These are phyloP conservation scores for Eristalis tenax DNA, from an alignment of 2,888 invertebrate genomes.

Conservation along the genomic window DNA sequence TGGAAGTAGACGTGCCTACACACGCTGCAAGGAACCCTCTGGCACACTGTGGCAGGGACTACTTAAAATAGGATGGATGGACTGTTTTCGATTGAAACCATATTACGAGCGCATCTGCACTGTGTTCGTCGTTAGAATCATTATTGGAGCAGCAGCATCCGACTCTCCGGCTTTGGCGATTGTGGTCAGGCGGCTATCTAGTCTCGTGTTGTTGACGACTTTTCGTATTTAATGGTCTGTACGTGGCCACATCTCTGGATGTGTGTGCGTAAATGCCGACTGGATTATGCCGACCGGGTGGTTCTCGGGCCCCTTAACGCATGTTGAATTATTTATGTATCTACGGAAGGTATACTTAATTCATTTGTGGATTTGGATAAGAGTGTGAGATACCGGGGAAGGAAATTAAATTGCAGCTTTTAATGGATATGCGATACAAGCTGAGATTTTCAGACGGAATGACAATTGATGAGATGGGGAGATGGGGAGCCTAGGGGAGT, in stretches of 20 bases:
- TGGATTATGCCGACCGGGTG: constrained; percentile 39
- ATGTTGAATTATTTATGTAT: constrained; percentile 52
- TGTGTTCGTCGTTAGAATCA: constrained; percentile 47
- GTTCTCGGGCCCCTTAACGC: constrained; percentile 16
- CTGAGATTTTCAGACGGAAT: neutral
- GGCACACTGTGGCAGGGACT: neutral
- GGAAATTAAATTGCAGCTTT: constrained; percentile 22
- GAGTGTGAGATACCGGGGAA: neutral
- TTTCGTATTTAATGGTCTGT: constrained; percentile 48
- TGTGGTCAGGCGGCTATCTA: constrained; percentile 11
- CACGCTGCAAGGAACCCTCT: constrained; percentile 14
- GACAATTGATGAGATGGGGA: neutral
- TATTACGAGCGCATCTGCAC: constrained; percentile 13
- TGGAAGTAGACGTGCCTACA: neutral
- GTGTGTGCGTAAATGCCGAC: constrained; percentile 26
- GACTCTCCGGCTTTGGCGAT: constrained; percentile 31
- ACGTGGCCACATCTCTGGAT: constrained; percentile 39
- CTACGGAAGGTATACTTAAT: constrained; percentile 33
- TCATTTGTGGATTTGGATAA: constrained; percentile 33
- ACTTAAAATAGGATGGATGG: constrained; percentile 37
- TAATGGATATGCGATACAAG: neutral
- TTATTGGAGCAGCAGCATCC: constrained; percentile 38
- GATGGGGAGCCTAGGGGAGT: neutral
- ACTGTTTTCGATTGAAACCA: neutral
- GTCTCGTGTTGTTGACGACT: constrained; percentile 64